Evolutionary conservation across 2,888 invertebrate species (phyloP).

Genomic region (Drosophila tripunctata): DNA sequence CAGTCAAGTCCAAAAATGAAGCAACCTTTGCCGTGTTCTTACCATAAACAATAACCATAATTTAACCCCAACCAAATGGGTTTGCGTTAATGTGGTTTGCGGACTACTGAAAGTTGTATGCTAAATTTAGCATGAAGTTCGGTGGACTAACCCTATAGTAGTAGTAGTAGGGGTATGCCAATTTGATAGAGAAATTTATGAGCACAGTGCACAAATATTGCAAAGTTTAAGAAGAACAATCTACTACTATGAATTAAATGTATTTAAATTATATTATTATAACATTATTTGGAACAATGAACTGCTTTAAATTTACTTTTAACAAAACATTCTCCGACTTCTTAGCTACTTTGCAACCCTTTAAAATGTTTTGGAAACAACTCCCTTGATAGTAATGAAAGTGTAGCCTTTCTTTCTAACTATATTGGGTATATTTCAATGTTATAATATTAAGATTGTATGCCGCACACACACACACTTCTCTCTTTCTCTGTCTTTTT

Average conservation of each 20-base stretch:
- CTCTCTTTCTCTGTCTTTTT: neutral
- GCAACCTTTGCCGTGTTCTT: conserved; percentile 70
- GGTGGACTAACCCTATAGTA: neutral
- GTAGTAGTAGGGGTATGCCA: conserved; percentile 13
- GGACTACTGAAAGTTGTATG: conserved; percentile 40
- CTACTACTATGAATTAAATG: neutral
- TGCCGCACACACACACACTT: conserved; percentile 6
- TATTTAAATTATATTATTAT: neutral
- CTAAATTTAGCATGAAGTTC: conserved; percentile 45
- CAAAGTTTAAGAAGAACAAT: conserved; percentile 8
- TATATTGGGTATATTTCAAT: conserved; percentile 11
- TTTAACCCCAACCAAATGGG: conserved; percentile 63
- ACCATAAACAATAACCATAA: conserved; percentile 82
- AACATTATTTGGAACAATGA: neutral
- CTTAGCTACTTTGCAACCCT: neutral
- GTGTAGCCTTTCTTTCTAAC: neutral
- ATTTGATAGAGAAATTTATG: conserved; percentile 49
- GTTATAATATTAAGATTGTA: conserved; percentile 32
- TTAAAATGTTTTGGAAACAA: neutral
- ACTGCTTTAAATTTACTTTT: neutral
- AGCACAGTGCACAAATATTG: conserved; percentile 30
- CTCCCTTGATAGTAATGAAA: neutral
- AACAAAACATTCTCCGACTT: too few relatives aligned
- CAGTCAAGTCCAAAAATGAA: conserved; percentile 28
- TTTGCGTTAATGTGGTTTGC: conserved; percentile 68